Evolutionary conservation across 2,113 vertebrate genomes (phyloP).

Genomic region (Acrocephalus arundinaceus): DNA sequence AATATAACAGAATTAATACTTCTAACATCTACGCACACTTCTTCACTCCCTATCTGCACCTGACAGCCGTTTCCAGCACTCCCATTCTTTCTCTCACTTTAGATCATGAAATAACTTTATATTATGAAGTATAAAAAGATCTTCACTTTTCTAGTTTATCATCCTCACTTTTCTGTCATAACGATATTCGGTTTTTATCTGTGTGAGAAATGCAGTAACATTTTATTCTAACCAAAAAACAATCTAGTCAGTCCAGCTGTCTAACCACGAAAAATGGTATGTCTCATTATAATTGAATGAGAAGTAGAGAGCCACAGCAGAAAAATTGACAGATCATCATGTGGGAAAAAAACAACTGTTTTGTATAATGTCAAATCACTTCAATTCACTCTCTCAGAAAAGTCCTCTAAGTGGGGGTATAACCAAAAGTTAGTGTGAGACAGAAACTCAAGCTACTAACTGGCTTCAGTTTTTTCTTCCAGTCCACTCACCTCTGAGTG

Average conservation of each 20-base stretch:
- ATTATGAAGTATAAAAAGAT: not conserved
- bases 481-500: not conserved
- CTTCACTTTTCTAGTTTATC: not conserved
- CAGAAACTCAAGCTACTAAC: not conserved
- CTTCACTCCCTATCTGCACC: not conserved
- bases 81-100: not conserved
- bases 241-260: not conserved
- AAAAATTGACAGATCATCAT: not conserved
- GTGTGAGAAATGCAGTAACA: not conserved
- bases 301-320: not conserved
- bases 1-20: not conserved
- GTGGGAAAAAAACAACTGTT: not conserved
- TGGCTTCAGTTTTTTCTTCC: not conserved
- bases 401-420: not conserved
- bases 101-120: not conserved
- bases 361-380: not conserved
- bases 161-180: not conserved
- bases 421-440: not conserved
- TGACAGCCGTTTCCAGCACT: not conserved
- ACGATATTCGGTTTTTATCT: not conserved
- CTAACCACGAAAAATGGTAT: not conserved
- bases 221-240: not conserved
- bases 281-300: not conserved
- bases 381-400: not conserved
- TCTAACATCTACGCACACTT: not conserved